Conservation (phyloP, 2,797 vertebrate species). For the Girardinus metallicus region DNA sequence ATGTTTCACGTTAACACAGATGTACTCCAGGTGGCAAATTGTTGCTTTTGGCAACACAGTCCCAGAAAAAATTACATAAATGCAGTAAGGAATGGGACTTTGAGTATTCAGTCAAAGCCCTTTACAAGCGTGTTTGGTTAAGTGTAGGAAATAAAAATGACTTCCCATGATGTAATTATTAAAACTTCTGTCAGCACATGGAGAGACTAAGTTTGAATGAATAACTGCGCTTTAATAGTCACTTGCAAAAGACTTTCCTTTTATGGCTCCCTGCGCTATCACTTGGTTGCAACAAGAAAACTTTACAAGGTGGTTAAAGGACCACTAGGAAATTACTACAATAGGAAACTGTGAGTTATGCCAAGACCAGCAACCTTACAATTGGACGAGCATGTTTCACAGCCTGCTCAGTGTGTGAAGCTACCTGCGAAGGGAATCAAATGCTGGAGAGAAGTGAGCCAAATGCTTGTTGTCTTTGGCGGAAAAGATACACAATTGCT, state of each 20-base stretch:
- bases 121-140: conserved; percentile 26
- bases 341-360: conserved; percentile 36
- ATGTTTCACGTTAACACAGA: conserved; percentile 18
- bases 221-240: conserved; percentile 16
- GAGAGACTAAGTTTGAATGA: neutral
- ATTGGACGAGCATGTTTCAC: conserved; percentile 50
- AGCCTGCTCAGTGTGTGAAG: conserved; percentile 10
- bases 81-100: neutral
- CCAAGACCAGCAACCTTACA: conserved; percentile 24
- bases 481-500: conserved; percentile 5
- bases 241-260: conserved; percentile 46
- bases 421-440: conserved; percentile 35
- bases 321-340: conserved; percentile 48
- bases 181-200: conserved; percentile 41
- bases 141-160: conserved; percentile 28
- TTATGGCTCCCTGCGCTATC: conserved; percentile 47
- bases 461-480: conserved; percentile 11
- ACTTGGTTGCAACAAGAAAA: conserved; percentile 39
- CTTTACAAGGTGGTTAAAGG: conserved; percentile 56
- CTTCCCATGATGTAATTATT: conserved; percentile 53
- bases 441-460: conserved; percentile 3
- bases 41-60: conserved; percentile 44
- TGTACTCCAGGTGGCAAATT: conserved; percentile 52
- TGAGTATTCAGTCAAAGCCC: conserved; percentile 19
- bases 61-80: conserved; percentile 26